Evolutionary conservation across 2,113 vertebrate genomes (phyloP), one percentile per base, ranked within the genome.

Genomic region (Notothenia rossii): DNA sequence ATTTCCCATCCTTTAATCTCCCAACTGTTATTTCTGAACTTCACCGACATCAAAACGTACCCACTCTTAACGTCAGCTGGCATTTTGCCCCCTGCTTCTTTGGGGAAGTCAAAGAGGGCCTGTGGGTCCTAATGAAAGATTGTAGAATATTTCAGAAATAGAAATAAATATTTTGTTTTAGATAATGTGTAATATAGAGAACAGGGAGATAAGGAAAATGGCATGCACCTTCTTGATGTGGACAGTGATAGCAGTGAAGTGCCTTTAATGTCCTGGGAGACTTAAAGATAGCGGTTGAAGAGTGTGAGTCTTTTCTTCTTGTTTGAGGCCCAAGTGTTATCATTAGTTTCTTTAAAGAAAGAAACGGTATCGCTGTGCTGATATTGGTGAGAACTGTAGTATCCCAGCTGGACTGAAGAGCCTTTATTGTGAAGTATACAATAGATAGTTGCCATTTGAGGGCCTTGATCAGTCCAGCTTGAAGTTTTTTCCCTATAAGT

Each of bases 371-470:
- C 45, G 79, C 82, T 2, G 72, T 71, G 89, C 87, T 81, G 82
- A 89, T 89, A 73, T 89, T 84, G 60, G 74, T 58, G 69, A 86
- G 74, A 88, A 64, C 48, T 9, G 25, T 71, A 36, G 66, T 74
- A 68, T 92, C 88, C 88, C 94, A 93, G 94, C 94, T 92, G 93
- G 94, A 93, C 93, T 94, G 92, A 93, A 90, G 82, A 92, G 84
- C 75, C 76, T 86, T 87, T 87, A 51, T 82, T 78, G 49, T 81
- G 71, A 83, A 81, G 77, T 83, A 62, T 69, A 73, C 14, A 66
- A 55, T 72, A 62, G 55, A 71, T 61, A 62, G 59, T 60, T 50
- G 50, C 83, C 17, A 50, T 59, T 75, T 4, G 9, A 83, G 46
- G 75, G 77, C 72, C 65, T 77, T 33, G 46, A 61, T 85, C 46